These are phyloP conservation scores for Rostratula benghalensis DNA, from an alignment of 2,113 vertebrate species.

Conservation along the genomic window DNA sequence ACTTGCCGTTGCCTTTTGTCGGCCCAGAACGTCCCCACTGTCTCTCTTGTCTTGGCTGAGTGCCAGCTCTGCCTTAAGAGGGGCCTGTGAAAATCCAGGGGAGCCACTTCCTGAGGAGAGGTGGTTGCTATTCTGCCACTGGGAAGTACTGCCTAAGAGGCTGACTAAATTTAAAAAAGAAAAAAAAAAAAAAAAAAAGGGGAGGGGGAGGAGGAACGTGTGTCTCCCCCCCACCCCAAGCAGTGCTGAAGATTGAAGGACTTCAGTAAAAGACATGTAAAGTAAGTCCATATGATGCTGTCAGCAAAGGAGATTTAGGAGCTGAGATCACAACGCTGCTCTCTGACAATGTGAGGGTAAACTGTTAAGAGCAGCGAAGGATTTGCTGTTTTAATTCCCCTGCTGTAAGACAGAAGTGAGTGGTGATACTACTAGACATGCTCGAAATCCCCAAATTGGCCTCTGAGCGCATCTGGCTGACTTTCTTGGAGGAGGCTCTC, in stretches of 20 bases:
- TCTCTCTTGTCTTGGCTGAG: neutral
- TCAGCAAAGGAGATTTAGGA: neutral
- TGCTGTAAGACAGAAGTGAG: neutral
- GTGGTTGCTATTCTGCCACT: neutral
- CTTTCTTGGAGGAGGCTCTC: neutral
- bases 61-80: neutral
- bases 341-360: neutral
- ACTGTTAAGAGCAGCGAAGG: neutral
- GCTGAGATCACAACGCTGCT: neutral
- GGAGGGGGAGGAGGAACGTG: too few species aligned
- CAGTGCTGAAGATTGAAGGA: neutral
- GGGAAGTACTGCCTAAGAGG: neutral
- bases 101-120: neutral
- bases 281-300: neutral
- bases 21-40: neutral
- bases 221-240: neutral
- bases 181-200: neutral
- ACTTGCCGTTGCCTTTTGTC: neutral
- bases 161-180: neutral
- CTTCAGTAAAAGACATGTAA: neutral
- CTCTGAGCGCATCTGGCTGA: neutral
- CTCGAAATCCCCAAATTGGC: neutral
- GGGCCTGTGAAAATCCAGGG: neutral
- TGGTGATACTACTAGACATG: neutral
- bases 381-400: neutral